A percentile compares a stretch with the other conserved stretches of the same genome.
phyloP scores from a whole-genome alignment of 2,113 vertebrate genomes.

The Ailurus styani region DNA sequence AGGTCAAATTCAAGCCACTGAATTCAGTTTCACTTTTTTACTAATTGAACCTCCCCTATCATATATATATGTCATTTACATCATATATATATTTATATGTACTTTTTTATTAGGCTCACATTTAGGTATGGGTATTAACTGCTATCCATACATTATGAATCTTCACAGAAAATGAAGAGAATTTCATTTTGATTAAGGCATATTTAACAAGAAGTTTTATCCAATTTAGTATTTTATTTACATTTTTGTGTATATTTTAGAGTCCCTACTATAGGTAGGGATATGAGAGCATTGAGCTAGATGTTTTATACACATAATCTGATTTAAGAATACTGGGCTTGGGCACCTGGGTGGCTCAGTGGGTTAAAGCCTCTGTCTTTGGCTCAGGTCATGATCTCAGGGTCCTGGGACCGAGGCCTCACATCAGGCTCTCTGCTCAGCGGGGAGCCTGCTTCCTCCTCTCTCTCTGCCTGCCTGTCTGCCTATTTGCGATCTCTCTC shows the following conservation, averaged over 20 bases:
- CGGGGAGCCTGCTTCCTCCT: too few relatives aligned
- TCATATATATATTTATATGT: neutral
- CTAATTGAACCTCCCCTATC: neutral
- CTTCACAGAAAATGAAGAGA: neutral
- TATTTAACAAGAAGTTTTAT: neutral
- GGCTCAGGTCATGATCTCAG: too few relatives aligned
- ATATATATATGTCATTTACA: neutral
- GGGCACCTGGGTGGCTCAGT: too few relatives aligned
- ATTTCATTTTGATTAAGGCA: slow-evolving; percentile 17
- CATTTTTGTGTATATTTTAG: neutral
- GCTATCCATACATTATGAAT: neutral
- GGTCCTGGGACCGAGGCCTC: too few relatives aligned
- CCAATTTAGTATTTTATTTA: neutral
- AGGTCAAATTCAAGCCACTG: neutral
- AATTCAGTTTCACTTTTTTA: neutral
- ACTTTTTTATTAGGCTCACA: neutral
- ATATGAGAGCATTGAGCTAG: neutral
- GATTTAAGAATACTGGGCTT: neutral
- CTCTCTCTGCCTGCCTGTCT: too few relatives aligned
- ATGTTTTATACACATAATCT: neutral
- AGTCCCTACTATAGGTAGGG: neutral
- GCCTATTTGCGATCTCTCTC: too few relatives aligned
- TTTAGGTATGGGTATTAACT: neutral
- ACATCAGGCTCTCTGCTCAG: too few relatives aligned
- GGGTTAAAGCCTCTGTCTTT: too few relatives aligned